Base-by-base conservation (phyloP, 2,113 vertebrate species). In the Opisthocomus hoazin region DNA sequence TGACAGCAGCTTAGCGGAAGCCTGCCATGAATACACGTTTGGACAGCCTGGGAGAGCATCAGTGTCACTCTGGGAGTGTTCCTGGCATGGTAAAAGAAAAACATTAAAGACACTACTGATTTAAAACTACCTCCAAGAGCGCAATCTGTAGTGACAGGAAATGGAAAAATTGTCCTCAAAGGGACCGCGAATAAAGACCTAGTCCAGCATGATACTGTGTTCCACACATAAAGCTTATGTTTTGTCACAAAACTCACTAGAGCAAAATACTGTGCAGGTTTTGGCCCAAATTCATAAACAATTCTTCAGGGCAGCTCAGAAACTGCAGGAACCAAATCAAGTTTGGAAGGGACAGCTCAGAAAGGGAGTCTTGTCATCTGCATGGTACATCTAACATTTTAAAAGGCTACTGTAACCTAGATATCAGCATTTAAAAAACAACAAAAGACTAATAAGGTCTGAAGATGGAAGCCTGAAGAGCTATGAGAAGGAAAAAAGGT, bases 71-170 rank as follows among this genome's bases (percentile, higher is more conserved):
- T 79, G 96, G 91, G 95, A 97, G 98, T 96, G 94, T 92, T 96
- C 74, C 97, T 97, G 97, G 96, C 95, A 95, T 90, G 86, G 94
- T 61, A 69, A 95, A 97, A 97, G 93, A 78, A 89, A 97, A 96
- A 96, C 96, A 97, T 98, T 97, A 97, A 97, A 98, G 97, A 78
- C 83, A 69, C 89, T 89, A 91, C 92, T 96, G 91, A 96, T 94
- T 96, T 97, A 94, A 98, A 98, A 97, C 90, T 95, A 95, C 90
- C 95, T 98, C 91, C 90, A 95, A 97, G 96, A 92, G 93, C 87
- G 91, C 50, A 66, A 88, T 96, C 96, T 97, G 90, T 90, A 96
- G 83, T 95, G 97, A 97, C 96, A 98, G 97, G 97, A 98, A 98
- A 97, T 92, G 89, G 97, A 93, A 96, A 97, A 97, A 92, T 94